Conservation (phyloP, 1,140 invertebrate genomes). For the Dysdera silvatica region DNA sequence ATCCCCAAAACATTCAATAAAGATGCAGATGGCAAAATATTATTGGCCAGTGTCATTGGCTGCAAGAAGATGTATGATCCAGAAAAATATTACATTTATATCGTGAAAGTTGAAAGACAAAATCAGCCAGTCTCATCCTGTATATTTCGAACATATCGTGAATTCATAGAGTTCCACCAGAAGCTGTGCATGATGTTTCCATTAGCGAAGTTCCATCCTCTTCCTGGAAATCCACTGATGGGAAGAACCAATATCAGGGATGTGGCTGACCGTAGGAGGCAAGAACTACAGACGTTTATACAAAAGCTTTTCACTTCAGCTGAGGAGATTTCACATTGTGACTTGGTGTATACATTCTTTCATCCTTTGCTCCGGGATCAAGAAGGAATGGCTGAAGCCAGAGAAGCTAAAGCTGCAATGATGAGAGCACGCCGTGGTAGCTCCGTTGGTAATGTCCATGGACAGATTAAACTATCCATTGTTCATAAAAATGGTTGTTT, state of each 20-base stretch:
- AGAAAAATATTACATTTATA: conserved; percentile 97
- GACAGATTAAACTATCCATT: conserved; percentile 68
- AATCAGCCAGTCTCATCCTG: conserved; percentile 73
- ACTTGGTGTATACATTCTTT: conserved; percentile 96
- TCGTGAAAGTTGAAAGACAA: conserved; percentile 75
- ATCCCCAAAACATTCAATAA: conserved; percentile 77
- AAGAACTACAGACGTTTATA: conserved; percentile 79
- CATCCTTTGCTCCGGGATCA: conserved; percentile 81
- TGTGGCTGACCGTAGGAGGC: conserved; percentile 80
- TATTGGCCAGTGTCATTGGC: conserved; percentile 72
- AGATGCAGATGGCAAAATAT: conserved; percentile 79
- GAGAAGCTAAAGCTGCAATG: neutral
- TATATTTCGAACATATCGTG: conserved; percentile 86
- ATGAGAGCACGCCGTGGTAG: neutral
- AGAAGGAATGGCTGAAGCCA: conserved; percentile 47
- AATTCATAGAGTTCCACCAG: conserved; percentile 92
- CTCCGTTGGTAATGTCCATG: conserved; percentile 31
- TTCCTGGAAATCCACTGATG: conserved; percentile 65
- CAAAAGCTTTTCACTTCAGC: conserved; percentile 74
- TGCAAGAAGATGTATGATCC: conserved; percentile 94
- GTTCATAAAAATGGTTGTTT: conserved; percentile 71
- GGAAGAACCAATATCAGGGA: conserved; percentile 88
- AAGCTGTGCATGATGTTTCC: conserved; percentile 89
- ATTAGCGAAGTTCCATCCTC: conserved; percentile 66
- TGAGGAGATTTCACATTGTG: conserved; percentile 88